Evolutionary conservation across 2,113 vertebrate species (phyloP).

Genomic region (Hippopotamus amphibius): DNA sequence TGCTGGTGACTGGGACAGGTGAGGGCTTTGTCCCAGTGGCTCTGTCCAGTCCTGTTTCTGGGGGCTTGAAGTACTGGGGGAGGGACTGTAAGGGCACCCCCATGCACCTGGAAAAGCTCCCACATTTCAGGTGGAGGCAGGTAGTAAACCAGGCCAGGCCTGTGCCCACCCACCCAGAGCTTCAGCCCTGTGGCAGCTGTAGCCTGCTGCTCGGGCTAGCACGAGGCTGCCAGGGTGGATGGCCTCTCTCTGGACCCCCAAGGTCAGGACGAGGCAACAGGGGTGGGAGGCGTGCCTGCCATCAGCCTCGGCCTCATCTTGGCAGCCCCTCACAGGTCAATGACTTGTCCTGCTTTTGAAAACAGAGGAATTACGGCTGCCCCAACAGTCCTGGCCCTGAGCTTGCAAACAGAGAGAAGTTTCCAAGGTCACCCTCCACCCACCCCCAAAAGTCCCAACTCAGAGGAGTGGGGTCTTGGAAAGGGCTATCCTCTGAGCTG

Average conservation of each 20-base stretch:
- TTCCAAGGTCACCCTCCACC: background rate
- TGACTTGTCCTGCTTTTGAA: background rate
- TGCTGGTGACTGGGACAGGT: background rate
- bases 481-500: background rate
- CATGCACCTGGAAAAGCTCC: background rate
- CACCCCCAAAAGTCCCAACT: background rate
- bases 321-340: background rate
- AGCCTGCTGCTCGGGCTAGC: background rate
- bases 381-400: background rate
- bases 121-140: background rate
- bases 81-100: background rate
- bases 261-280: background rate
- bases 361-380: background rate
- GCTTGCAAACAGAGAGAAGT: background rate
- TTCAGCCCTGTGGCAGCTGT: background rate
- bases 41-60: background rate
- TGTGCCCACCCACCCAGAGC: background rate
- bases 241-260: background rate
- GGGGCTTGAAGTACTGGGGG: background rate
- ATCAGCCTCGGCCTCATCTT: background rate
- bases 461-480: background rate
- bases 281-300: background rate
- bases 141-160: fast-evolving
- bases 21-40: background rate
- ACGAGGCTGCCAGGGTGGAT: background rate